These are phyloP conservation scores for Zaprionus camerounensis DNA, from an alignment of 1,140 invertebrate genomes.

Conservation along the genomic window DNA sequence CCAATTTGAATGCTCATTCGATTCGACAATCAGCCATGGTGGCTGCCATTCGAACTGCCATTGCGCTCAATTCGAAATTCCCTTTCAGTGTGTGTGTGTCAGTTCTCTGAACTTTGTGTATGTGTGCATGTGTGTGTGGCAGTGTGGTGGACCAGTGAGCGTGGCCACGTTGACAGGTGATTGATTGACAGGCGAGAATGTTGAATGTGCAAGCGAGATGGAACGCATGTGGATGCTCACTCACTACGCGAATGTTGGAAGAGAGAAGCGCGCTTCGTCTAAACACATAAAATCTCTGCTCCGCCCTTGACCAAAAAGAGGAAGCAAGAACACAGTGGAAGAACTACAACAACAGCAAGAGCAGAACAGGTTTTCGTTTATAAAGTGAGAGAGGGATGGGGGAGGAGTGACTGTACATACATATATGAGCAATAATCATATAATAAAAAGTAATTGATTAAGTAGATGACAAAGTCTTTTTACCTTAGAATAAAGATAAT, in stretches of 20 bases:
- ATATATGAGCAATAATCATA: no score
- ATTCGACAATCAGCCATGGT: slow-evolving; percentile 30
- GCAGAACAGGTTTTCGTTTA: slow-evolving; percentile 34
- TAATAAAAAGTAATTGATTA: no score
- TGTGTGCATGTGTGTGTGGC: slow-evolving; percentile 9
- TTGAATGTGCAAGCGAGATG: slow-evolving; percentile 54
- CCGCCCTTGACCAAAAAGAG: slow-evolving; percentile 44
- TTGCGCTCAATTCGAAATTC: slow-evolving; percentile 28
- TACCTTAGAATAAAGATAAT: no score
- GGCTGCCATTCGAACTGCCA: slow-evolving; percentile 44
- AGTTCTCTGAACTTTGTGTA: slow-evolving; percentile 10
- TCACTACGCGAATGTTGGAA: slow-evolving; percentile 31
- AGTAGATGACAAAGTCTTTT: no score
- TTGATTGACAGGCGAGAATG: slow-evolving; percentile 75
- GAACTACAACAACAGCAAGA: background rate
- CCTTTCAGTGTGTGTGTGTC: slow-evolving; percentile 6
- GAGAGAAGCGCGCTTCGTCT: slow-evolving; percentile 24
- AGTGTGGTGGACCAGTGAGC: slow-evolving; percentile 58
- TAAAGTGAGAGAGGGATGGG: background rate
- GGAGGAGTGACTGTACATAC: background rate
- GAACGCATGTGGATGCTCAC: background rate
- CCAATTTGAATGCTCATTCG: slow-evolving; percentile 20
- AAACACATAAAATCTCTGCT: slow-evolving; percentile 30
- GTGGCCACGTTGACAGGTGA: slow-evolving; percentile 76
- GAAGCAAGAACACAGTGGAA: background rate